These are phyloP conservation scores for Myoxocephalus aenaeus DNA, from an alignment of 2,797 vertebrate genomes.

Conservation along the genomic window DNA sequence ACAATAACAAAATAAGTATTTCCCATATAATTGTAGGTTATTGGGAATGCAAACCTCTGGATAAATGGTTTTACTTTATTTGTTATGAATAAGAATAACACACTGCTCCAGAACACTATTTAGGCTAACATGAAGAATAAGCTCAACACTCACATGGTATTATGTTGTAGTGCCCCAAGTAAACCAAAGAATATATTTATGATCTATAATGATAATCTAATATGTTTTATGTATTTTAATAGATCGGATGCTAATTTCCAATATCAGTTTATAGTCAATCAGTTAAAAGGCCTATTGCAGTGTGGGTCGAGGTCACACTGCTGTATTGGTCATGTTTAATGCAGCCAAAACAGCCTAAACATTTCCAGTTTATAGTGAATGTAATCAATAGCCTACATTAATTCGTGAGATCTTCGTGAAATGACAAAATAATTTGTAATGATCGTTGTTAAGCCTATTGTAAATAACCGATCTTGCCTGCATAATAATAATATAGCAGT, in stretches of 20 bases:
- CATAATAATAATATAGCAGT: background rate
- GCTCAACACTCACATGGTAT: background rate
- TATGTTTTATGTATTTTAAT: background rate
- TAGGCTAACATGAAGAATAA: background rate
- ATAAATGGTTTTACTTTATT: background rate
- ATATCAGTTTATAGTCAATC: background rate
- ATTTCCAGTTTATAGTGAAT: background rate
- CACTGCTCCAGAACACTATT: background rate
- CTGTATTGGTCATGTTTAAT: conserved; percentile 12
- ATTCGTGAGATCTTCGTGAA: background rate
- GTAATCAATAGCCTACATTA: background rate
- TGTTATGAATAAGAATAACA: conserved; percentile 6
- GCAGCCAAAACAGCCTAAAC: conserved; percentile 6
- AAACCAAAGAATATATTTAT: background rate
- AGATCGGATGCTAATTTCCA: conserved; percentile 5
- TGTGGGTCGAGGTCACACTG: conserved; percentile 26
- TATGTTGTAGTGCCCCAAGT: background rate
- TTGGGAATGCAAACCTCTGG: background rate
- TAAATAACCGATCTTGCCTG: background rate
- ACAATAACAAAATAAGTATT: background rate
- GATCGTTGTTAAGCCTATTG: too few species aligned
- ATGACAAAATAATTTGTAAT: background rate
- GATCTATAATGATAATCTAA: background rate
- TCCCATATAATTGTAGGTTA: background rate
- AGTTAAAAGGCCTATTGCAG: conserved; percentile 15